Evolutionary conservation across 1,140 invertebrate genomes (phyloP), one percentile per base, ranked within the genome.

Genomic region (Capitella teleta): DNA sequence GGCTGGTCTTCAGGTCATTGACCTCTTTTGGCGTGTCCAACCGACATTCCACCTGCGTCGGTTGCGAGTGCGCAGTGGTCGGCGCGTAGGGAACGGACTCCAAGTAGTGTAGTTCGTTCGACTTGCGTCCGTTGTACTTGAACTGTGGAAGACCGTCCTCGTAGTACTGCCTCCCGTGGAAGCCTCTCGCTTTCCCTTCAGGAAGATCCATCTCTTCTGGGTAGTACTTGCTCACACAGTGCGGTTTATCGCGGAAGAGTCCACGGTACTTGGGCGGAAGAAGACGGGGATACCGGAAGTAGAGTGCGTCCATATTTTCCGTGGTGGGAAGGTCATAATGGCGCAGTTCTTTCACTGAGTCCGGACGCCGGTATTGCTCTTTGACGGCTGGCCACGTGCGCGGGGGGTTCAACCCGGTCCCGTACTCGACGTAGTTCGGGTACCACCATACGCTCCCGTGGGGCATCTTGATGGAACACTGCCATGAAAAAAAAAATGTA

Each of bases 371-470:
- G 28, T 51, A 51, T 41, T 51, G 49, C 38, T 51, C 38, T 28
- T 26, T 43, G 21, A 51, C 49, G 8, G 42, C 16, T 4, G 49
- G 49, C 49, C 49, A 51, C 14, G 49, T 51, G 14, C 37, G 32
- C 26, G 49, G 49, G 21, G 38, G 16, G 38, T 51, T 43, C n/a
- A 43, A 21, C 10, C 49, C 49, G 4, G 38, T 24, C n/a, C 38
- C 49, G 18, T 51, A 51, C 40, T 51, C 49, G 5, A 44, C 28
- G 49, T 51, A 51, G 49, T 51, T 51, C 23, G 49, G 49, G 19
- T 51, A 43, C 49, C 49, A 51, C 49, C 49, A 51, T 14, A 51
- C 38, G 38, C 41, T 51, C 40, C 44, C 21, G 40, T 51, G 44
- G 25, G 49, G 28, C 49, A 51, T 51, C 21, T 28, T 44, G 42